Percentiles rank a stretch among this genome's conserved stretches.
Evolutionary conservation across 2,888 invertebrate genomes (phyloP).

Genomic region (Hetaerina titia): DNA sequence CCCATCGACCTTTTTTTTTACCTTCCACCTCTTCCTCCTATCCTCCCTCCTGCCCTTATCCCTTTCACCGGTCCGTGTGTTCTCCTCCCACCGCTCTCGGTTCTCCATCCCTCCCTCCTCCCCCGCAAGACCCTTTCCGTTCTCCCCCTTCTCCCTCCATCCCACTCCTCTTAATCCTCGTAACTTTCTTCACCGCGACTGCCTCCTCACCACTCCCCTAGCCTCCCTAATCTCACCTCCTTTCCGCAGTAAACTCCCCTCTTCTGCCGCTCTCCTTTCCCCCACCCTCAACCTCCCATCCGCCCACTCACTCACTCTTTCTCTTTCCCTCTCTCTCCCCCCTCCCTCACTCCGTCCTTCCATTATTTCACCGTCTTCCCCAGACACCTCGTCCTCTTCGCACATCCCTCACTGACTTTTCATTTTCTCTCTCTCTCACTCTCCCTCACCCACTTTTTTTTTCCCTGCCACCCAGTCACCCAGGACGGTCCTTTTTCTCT

Average conservation of each 20-base stretch:
- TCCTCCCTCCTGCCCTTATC: background rate
- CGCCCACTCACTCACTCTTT: background rate
- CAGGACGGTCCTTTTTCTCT: conserved; percentile 40
- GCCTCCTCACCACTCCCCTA: background rate
- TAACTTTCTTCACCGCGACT: background rate
- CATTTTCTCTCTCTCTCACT: background rate
- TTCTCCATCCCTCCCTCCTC: background rate
- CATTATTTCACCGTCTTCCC: background rate
- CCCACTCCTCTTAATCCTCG: background rate
- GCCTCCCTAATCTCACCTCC: background rate
- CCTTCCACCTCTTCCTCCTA: background rate
- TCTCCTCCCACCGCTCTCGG: background rate
- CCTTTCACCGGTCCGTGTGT: background rate
- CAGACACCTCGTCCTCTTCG: background rate
- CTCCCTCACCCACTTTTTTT: background rate
- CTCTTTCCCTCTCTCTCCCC: background rate
- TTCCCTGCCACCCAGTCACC: conserved; percentile 32
- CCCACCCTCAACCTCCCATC: background rate
- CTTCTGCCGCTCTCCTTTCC: background rate
- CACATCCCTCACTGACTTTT: background rate
- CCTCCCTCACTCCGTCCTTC: background rate
- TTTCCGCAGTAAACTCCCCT: background rate
- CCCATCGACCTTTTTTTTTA: background rate
- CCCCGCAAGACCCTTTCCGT: background rate
- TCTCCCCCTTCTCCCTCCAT: background rate